A percentile compares a stretch with the other conserved stretches of the same genome.
Conservation (phyloP, 2,888 invertebrate species). For the Microchrysa polita region DNA sequence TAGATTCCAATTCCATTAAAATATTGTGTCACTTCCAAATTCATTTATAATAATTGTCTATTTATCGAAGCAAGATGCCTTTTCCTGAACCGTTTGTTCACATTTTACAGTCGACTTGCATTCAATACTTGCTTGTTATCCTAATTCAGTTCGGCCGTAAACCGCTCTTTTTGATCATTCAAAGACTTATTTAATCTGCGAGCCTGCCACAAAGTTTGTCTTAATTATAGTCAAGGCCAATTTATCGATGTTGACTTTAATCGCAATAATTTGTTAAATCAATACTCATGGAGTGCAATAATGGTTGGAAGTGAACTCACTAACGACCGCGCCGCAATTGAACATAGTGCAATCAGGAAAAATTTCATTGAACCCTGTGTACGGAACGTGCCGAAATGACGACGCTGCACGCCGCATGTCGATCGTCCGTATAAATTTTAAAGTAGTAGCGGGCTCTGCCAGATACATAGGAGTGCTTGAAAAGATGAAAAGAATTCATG, state of each 20-base stretch:
- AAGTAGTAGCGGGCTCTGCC: too few species aligned
- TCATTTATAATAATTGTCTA: slow-evolving; percentile 7
- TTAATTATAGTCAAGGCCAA: slow-evolving; percentile 50
- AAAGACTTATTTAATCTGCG: slow-evolving; percentile 49
- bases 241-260: slow-evolving; percentile 43
- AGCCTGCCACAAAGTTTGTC: slow-evolving; percentile 47
- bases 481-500: background rate
- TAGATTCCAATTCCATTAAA: background rate
- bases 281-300: slow-evolving; percentile 32
- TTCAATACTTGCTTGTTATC: slow-evolving; percentile 16
- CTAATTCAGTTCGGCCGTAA: slow-evolving; percentile 11
- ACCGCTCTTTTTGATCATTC: slow-evolving; percentile 47
- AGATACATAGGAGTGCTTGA: too few species aligned
- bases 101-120: background rate
- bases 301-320: slow-evolving; percentile 14
- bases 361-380: background rate
- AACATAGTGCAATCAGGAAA: too few species aligned
- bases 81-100: slow-evolving; percentile 1
- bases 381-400: background rate
- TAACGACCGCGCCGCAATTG: too few species aligned
- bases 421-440: too few species aligned
- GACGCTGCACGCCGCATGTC: too few species aligned
- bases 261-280: slow-evolving; percentile 43
- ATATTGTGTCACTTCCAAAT: background rate
- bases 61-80: slow-evolving; percentile 7